A percentile compares a stretch with the other conserved stretches of the same genome.
Evolutionary conservation across 2,113 vertebrate genomes (phyloP).

Genomic region (Vulpes lagopus): DNA sequence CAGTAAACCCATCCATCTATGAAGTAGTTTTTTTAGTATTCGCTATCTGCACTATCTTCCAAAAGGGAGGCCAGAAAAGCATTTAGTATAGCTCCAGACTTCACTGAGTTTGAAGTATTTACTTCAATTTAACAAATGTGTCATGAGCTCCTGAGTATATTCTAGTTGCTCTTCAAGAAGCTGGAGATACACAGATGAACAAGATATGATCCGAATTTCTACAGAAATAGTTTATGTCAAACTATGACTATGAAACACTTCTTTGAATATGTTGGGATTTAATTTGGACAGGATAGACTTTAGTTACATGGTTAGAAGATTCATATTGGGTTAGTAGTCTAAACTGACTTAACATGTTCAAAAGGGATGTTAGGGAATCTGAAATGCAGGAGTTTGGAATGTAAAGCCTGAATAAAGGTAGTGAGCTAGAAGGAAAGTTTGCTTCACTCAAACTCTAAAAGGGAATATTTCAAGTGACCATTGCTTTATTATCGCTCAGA

Average conservation of each 20-base stretch:
- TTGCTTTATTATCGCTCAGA: neutral
- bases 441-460: neutral
- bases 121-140: neutral
- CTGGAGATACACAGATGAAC: neutral
- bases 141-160: neutral
- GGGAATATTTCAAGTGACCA: neutral
- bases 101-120: neutral
- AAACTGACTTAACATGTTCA: neutral
- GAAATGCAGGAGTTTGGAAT: neutral
- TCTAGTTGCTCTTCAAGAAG: neutral
- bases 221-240: neutral
- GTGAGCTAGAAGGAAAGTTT: neutral
- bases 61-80: neutral
- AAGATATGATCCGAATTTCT: neutral
- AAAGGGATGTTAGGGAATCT: neutral
- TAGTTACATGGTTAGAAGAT: neutral
- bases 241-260: neutral
- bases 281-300: neutral
- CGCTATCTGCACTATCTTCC: neutral
- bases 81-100: neutral
- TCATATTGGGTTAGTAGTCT: neutral
- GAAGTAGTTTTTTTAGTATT: neutral
- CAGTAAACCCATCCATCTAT: neutral
- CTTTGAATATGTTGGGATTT: neutral
- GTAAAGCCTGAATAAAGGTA: neutral